Percentiles rank a stretch among this genome's conserved stretches.
These are phyloP conservation scores for Micoletzkya japonica DNA, from an alignment of 2,888 invertebrate species.

Conservation along the genomic window DNA sequence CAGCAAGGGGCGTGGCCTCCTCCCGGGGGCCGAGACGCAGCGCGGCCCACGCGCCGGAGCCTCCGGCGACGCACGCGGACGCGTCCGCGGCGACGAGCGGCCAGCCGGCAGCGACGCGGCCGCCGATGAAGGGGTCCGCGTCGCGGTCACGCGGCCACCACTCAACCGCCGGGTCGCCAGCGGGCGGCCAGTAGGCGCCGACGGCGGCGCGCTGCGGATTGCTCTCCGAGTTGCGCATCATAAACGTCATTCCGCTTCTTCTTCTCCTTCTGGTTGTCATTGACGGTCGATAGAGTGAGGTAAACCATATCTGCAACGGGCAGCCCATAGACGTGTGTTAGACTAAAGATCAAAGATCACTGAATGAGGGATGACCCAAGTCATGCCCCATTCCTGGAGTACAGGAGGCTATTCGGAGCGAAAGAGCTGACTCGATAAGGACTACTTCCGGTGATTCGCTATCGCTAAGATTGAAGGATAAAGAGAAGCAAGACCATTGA, in stretches of 20 bases:
- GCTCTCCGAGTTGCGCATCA: conserved; percentile 25
- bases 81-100: conserved; percentile 16
- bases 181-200: conserved; percentile 2
- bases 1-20: conserved; percentile 27
- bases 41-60: background rate
- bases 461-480: no score
- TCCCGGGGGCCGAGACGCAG: conserved; percentile 25
- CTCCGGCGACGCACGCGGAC: background rate
- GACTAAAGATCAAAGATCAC: background rate
- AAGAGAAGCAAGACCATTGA: no score
- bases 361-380: no score
- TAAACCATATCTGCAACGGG: background rate
- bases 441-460: no score
- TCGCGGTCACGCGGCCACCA: conserved; percentile 7
- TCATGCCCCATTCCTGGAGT: no score
- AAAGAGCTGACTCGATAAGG: no score
- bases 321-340: no score
- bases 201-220: no score
- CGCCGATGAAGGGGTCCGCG: background rate
- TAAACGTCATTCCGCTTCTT: conserved; percentile 1
- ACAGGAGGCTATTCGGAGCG: no score
- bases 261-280: background rate
- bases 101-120: background rate
- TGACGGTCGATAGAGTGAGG: conserved; percentile 11
- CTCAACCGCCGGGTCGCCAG: conserved; percentile 17